Conservation (phyloP, 2,888 invertebrate genomes). For the Cremastinae sp. region DNA sequence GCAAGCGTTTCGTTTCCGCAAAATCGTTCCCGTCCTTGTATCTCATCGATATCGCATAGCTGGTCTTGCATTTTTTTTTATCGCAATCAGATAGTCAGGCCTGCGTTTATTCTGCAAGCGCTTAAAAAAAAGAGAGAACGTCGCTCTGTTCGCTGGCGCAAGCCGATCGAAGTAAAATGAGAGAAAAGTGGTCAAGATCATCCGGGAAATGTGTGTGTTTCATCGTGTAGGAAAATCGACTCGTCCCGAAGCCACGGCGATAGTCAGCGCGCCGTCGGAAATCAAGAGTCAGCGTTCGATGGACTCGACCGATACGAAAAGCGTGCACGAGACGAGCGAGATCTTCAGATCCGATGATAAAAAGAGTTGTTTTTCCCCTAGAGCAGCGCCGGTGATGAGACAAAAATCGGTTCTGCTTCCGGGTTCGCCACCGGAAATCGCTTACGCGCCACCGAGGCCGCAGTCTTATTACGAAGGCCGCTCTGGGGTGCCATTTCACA, state of each 20-base stretch:
- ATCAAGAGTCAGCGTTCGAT: constrained; percentile 70
- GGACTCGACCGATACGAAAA: constrained; percentile 67
- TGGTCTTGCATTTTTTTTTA: constrained; percentile 41
- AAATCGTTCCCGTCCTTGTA: constrained; percentile 22
- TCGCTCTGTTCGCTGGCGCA: constrained; percentile 16
- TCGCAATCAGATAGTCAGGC: constrained; percentile 23
- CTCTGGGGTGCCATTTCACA: constrained; percentile 81
- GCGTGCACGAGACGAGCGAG: constrained; percentile 51
- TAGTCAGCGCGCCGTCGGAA: constrained; percentile 76
- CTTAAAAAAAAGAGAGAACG: constrained; percentile 7
- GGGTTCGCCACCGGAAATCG: constrained; percentile 83
- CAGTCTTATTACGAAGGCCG: constrained; percentile 82
- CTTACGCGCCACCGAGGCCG: constrained; percentile 82
- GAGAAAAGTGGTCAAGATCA: constrained; percentile 28
- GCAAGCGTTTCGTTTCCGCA: constrained; percentile 9
- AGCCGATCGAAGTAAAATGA: background rate
- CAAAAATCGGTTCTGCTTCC: constrained; percentile 81
- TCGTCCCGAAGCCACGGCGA: constrained; percentile 72
- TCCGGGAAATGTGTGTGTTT: constrained; percentile 48
- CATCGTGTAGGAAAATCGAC: constrained; percentile 72
- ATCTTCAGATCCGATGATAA: constrained; percentile 61
- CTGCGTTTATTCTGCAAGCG: constrained; percentile 38
- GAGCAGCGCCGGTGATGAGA: constrained; percentile 59
- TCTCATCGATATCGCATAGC: constrained; percentile 33
- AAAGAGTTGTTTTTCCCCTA: constrained; percentile 74